These are phyloP conservation scores for Alligator mississippiensis DNA, from an alignment of 2,113 vertebrate genomes.

Conservation along the genomic window DNA sequence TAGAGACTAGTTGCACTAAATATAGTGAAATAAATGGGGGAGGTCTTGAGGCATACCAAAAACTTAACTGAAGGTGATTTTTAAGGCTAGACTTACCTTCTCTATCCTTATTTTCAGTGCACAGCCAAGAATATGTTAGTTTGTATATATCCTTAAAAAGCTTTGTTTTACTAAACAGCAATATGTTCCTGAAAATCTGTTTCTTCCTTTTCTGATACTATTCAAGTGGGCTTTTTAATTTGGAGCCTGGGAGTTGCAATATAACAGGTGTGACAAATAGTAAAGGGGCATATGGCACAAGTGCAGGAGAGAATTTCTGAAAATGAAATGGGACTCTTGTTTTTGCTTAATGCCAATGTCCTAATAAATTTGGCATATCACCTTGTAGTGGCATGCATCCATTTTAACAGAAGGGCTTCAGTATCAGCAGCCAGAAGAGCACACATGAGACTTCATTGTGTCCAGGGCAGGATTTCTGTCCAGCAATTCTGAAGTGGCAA, in stretches of 20 bases:
- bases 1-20: neutral
- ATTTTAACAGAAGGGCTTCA: neutral
- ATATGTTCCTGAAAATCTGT: neutral
- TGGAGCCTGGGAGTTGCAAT: neutral
- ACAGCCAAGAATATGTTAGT: no score
- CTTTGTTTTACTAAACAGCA: neutral
- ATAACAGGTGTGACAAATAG: neutral
- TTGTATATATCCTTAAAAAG: neutral
- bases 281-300: neutral
- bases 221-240: neutral
- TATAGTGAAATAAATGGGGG: neutral
- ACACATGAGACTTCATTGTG: neutral
- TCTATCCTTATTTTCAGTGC: neutral
- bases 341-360: neutral
- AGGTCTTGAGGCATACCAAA: neutral
- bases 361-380: neutral
- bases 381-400: constrained; percentile 3
- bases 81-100: neutral
- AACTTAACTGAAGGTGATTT: neutral
- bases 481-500: neutral
- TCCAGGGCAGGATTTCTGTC: neutral
- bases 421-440: neutral
- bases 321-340: neutral
- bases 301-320: neutral
- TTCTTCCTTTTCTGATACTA: neutral